Evolutionary conservation across 2,888 invertebrate genomes (phyloP).

Genomic region (Cephonodes hylas): DNA sequence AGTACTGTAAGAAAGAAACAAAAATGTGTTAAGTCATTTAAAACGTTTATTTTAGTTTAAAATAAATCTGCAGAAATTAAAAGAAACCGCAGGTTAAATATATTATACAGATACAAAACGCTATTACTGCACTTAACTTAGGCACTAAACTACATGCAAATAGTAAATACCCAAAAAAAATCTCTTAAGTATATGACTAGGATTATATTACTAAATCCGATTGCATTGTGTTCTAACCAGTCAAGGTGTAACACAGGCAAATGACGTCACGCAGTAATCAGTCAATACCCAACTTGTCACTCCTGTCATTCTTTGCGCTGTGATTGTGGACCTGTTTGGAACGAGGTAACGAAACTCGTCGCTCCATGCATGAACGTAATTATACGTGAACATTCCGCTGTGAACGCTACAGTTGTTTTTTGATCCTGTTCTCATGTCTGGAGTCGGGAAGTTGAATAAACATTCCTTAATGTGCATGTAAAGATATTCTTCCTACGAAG

Average conservation of each 20-base stretch:
- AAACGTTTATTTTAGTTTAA: too few species aligned
- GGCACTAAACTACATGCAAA: neutral
- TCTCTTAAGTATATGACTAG: neutral
- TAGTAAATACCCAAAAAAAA: neutral
- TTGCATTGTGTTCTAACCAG: neutral
- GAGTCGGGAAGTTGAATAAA: neutral
- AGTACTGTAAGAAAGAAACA: too few species aligned
- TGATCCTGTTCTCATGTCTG: neutral
- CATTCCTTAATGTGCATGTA: neutral
- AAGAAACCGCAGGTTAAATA: too few species aligned
- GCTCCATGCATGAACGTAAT: neutral
- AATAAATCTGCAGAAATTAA: too few species aligned
- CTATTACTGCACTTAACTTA: too few species aligned
- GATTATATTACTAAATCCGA: neutral
- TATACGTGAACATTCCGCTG: neutral
- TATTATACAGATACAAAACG: too few species aligned
- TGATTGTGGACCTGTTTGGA: conserved; percentile 2
- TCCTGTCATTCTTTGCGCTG: conserved; percentile 1
- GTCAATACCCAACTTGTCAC: neutral
- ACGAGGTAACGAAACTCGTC: neutral
- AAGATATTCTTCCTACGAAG: too few species aligned
- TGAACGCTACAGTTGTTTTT: neutral
- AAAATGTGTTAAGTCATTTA: too few species aligned
- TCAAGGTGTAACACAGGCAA: neutral
- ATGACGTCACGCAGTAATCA: conserved; percentile 7